These are phyloP conservation scores for Manis crassicaudata DNA, from an alignment of 2,797 vertebrate genomes.

Conservation along the genomic window DNA sequence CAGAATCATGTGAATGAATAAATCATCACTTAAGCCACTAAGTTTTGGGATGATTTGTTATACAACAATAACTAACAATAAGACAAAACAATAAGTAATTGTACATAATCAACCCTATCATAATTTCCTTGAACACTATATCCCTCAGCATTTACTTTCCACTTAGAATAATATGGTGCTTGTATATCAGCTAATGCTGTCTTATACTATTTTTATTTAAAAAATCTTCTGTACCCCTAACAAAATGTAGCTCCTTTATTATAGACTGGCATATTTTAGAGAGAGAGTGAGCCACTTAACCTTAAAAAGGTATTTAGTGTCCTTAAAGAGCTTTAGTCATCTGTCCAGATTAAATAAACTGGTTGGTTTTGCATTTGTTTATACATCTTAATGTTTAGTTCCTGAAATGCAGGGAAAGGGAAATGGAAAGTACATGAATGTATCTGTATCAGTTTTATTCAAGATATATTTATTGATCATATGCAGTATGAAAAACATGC, in stretches of 20 bases:
- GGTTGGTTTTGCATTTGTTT: neutral
- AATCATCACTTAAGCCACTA: neutral
- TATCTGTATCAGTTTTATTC: neutral
- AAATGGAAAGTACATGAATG: neutral
- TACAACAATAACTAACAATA: neutral
- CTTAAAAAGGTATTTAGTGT: neutral
- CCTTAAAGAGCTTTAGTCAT: neutral
- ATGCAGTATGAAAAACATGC: neutral
- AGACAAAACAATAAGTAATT: neutral
- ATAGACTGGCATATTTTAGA: neutral
- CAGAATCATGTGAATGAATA: neutral
- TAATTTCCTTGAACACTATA: neutral
- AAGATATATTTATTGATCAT: slow-evolving; percentile 2
- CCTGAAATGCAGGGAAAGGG: neutral
- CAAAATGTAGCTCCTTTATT: neutral
- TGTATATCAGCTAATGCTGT: neutral
- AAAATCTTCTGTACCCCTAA: neutral
- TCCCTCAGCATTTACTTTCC: neutral
- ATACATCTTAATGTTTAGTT: slow-evolving; percentile 17
- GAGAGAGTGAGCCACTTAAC: neutral
- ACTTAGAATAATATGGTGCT: neutral
- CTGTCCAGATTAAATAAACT: neutral
- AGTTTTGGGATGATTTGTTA: neutral
- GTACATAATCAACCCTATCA: neutral
- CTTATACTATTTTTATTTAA: neutral